phyloP scores from a whole-genome alignment of 2,113 vertebrate genomes.

The Mandrillus leucophaeus region DNA sequence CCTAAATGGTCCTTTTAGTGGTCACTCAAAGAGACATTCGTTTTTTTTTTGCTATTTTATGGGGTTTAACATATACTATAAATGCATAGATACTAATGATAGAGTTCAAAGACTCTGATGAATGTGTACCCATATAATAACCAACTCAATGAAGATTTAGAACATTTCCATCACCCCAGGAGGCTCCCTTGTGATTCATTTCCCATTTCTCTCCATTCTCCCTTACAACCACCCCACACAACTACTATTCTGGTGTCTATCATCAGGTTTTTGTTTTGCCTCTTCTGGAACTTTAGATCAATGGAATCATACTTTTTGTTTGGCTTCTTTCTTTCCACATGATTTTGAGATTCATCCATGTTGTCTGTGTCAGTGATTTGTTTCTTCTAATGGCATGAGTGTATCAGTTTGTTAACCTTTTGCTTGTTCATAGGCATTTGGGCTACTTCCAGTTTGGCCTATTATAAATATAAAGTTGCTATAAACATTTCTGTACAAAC shows the following conservation, averaged over 20 bases:
- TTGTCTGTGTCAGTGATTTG: not conserved
- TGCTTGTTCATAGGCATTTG: not conserved
- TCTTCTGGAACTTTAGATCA: not conserved
- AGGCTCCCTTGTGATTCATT: not conserved
- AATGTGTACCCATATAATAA: not conserved
- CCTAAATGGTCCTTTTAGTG: not conserved
- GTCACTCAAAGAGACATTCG: not conserved
- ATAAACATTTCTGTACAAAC: not conserved
- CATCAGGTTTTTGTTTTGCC: not conserved
- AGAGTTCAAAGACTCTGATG: not conserved
- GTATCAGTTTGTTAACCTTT: not conserved
- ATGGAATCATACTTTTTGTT: not conserved
- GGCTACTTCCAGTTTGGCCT: not conserved
- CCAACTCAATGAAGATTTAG: not conserved
- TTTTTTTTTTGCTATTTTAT: conserved; percentile 24
- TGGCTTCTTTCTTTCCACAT: not conserved
- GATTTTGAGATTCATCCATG: not conserved
- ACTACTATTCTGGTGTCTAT: not conserved
- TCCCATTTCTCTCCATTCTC: not conserved
- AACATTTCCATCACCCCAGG: not conserved
- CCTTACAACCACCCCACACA: not conserved
- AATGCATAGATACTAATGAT: not conserved
- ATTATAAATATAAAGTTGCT: not conserved
- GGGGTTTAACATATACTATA: not conserved
- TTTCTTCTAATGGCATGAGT: not conserved